Percentiles rank a stretch among this genome's conserved stretches.
These are phyloP conservation scores for Syrmaticus mikado DNA, from an alignment of 2,113 vertebrate genomes.

Conservation along the genomic window DNA sequence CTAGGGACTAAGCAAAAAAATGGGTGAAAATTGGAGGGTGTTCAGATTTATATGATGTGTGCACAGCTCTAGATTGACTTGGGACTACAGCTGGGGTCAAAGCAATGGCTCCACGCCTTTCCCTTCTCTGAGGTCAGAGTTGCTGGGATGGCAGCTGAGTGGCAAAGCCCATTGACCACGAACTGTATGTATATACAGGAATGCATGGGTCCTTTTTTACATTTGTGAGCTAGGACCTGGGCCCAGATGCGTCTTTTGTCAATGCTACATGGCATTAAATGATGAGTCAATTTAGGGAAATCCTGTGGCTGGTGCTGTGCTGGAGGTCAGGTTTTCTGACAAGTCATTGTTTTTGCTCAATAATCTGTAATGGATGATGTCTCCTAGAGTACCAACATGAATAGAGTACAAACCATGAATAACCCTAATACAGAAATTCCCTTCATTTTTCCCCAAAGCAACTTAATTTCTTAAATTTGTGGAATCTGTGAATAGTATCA, in stretches of 20 bases:
- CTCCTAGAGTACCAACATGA: not conserved
- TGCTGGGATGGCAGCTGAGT: not conserved
- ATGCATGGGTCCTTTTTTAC: not conserved
- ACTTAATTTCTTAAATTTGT: not conserved
- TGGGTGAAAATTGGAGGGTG: not conserved
- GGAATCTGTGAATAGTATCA: not conserved
- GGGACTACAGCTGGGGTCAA: not conserved
- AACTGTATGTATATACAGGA: accelerated
- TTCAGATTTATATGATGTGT: not conserved
- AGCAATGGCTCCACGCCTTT: not conserved
- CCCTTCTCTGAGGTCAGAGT: not conserved
- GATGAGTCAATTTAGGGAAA: not conserved
- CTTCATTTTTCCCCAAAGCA: not conserved
- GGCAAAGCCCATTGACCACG: not conserved
- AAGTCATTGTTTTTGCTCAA: not conserved
- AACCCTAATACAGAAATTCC: not conserved
- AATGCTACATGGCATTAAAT: not conserved
- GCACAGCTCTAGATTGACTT: not conserved
- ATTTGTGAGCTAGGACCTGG: not conserved
- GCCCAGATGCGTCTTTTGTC: not conserved
- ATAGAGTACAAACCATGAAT: not conserved
- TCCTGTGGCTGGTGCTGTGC: accelerated
- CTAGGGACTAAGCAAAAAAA: not conserved
- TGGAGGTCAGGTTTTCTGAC: not conserved
- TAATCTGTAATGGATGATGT: not conserved